These are phyloP conservation scores for Diplodus puntazzo DNA, from an alignment of 2,797 vertebrate species.

Conservation along the genomic window DNA sequence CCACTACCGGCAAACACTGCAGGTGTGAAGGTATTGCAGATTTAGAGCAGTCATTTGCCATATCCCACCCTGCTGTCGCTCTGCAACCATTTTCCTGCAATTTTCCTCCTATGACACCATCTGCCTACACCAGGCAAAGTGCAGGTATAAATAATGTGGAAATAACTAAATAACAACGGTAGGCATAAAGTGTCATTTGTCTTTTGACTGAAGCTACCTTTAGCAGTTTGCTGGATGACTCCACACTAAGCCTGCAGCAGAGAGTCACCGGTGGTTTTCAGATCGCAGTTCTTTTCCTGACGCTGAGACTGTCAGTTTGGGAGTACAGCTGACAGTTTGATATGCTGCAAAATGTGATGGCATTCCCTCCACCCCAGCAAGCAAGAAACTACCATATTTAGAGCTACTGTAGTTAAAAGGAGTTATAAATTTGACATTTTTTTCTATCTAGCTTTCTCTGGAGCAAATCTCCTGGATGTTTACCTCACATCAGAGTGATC, in stretches of 20 bases:
- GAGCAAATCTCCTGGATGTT: background rate
- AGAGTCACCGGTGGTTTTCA: slow-evolving; percentile 16
- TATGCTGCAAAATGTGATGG: slow-evolving; percentile 16
- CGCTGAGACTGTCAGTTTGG: slow-evolving; percentile 20
- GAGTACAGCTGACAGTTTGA: slow-evolving; percentile 32
- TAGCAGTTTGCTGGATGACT: background rate
- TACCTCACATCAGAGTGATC: background rate
- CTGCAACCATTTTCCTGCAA: slow-evolving; percentile 31
- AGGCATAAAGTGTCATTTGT: slow-evolving; percentile 14
- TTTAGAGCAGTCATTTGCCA: slow-evolving; percentile 37
- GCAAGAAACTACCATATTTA: slow-evolving; percentile 15
- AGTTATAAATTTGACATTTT: background rate
- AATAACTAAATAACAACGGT: slow-evolving; percentile 16
- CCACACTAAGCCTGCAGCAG: background rate
- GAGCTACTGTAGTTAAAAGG: background rate
- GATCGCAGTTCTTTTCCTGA: slow-evolving; percentile 18
- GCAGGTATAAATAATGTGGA: slow-evolving; percentile 8
- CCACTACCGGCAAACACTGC: slow-evolving; percentile 40
- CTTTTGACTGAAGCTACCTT: slow-evolving; percentile 9
- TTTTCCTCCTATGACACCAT: slow-evolving; percentile 13
- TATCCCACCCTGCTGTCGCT: slow-evolving; percentile 21
- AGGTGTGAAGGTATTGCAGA: slow-evolving; percentile 51
- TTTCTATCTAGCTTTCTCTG: background rate
- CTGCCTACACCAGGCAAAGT: slow-evolving; percentile 2
- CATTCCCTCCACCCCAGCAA: slow-evolving; percentile 8